Base-by-base conservation (phyloP, 2,797 vertebrate genomes). In the Smutsia gigantea region DNA sequence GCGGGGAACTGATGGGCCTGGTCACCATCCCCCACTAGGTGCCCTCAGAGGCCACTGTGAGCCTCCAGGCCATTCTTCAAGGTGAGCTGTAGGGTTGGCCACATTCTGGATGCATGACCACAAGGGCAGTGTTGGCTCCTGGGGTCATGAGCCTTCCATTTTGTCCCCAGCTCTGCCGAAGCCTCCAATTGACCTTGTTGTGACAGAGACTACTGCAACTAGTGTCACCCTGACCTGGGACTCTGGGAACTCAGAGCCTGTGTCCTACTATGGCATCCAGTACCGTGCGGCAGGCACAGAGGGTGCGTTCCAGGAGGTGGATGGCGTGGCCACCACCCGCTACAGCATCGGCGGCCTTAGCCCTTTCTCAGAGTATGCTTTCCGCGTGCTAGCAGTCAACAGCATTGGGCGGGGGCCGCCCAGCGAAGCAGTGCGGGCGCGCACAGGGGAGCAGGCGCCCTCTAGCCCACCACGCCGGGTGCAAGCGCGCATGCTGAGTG, bases 141-240 rank as follows among this genome's bases (percentile, higher is more conserved):
- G 5, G 97, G 90, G 78, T 90, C 82, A 0, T 82, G 97, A 96
- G 78, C 90, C 89, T 88, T 55, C 94, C 87, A 83, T 93, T 98
- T 93, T 98, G 92, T 97, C 88, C 96, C 90, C 98, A 99, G 99
- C 99, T 68, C 98, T 99, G 95, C 99, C 99, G 42, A 99, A 99
- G 94, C 99, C 99, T 85, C 99, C 99, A 5, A 98, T 98, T 57
- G 99, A 99, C 97, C 99, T 99, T 89, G 98, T 98, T 75, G 99
- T 99, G 97, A 99, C 99, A 27, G 99, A 99, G 98, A 99, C 99
- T 6, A 99, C 99, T 1, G 99, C 99, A 61, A 99, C 99, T 95
- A 99, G 99, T 8, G 99, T 99, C 97, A 99, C 99, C 91, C 98
- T 99, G 93, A 99, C 99, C n/a, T 99, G 99, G 99, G 99, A 99